Base-by-base conservation (phyloP, 1,140 invertebrate species). In the Camponotus pennsylvanicus region DNA sequence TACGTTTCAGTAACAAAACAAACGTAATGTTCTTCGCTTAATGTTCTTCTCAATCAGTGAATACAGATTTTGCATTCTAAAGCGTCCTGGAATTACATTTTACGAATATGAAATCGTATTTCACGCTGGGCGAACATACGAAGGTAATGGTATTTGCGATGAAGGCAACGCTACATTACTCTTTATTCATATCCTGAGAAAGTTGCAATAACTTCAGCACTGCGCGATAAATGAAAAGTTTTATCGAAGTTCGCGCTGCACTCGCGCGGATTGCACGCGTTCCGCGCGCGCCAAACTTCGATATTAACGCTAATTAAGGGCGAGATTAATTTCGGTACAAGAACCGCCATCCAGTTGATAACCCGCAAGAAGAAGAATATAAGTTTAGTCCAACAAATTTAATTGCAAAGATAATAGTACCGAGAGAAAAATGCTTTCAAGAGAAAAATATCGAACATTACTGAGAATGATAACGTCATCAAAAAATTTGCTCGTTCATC, bases 141-240 rank as follows among this genome's bases (percentile, higher is more conserved):
- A 42, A 69, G 45, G 69, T 40, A 71, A 66, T 37, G 78, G 18
- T 71, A 59, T 71, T 71, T 67, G 37, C 27, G 78, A 59, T 82
- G 66, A 71, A 71, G 66, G 78, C 78, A 71, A 57, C 40, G 37
- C 67, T 59, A 71, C 79, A 73, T 82, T 73, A 61, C 79, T 83
- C 79, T 83, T 83, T 75, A 83, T 83, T 83, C 79, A 83, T 83
- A 83, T 83, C 69, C 79, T 61, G 69, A 83, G 79, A 83, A 83
- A 83, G 79, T 83, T 83, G 79, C 79, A 75, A 75, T 75, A 83
- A 83, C 69, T 75, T 73, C 55, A 73, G 79, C 79, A 73, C 42
- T 70, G 79, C 32, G n/a, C 69, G 79, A 83, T 83, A 83, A 83
- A 75, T 83, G 79, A 83, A 49, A 83, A 83, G 79, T 83, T 83